A percentile compares a stretch with the other conserved stretches of the same genome.
Conservation (phyloP, 2,797 vertebrate species). For the Cuniculus paca region DNA sequence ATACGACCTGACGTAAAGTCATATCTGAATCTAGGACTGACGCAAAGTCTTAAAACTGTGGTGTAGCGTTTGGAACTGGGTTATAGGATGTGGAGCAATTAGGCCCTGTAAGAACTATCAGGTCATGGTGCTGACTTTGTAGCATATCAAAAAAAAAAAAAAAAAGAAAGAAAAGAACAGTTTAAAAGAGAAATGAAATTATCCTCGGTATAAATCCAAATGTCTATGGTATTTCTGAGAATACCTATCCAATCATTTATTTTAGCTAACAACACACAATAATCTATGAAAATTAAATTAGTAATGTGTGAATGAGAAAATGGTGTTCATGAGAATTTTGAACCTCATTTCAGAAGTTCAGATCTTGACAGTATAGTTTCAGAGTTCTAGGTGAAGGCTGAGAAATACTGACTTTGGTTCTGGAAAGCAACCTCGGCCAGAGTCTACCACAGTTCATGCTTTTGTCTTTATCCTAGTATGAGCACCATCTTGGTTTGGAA, state of each 20-base stretch:
- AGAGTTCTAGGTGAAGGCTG: not conserved
- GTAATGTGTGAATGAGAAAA: not conserved
- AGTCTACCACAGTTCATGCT: not conserved
- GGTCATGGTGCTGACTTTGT: not conserved
- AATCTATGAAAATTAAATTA: not conserved
- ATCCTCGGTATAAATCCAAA: not conserved
- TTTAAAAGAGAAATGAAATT: not conserved
- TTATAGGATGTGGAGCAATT: not conserved
- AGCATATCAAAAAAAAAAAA: no score
- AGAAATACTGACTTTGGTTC: not conserved
- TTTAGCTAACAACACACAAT: not conserved
- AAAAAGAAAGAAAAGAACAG: not conserved
- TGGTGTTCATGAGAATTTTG: not conserved
- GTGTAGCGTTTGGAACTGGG: not conserved
- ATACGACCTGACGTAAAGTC: not conserved
- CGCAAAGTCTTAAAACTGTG: not conserved
- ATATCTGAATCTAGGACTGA: not conserved
- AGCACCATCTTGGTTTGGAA: not conserved
- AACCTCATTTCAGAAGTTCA: not conserved
- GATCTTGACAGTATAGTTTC: not conserved
- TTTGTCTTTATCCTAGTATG: not conserved
- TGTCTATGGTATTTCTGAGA: not conserved
- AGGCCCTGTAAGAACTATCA: not conserved
- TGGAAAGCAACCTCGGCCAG: not conserved
- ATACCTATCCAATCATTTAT: not conserved